A percentile compares a stretch with the other conserved stretches of the same genome.
Conservation (phyloP, 2,888 invertebrate species). For the Pseudococcus jackbeardsleyi region DNA sequence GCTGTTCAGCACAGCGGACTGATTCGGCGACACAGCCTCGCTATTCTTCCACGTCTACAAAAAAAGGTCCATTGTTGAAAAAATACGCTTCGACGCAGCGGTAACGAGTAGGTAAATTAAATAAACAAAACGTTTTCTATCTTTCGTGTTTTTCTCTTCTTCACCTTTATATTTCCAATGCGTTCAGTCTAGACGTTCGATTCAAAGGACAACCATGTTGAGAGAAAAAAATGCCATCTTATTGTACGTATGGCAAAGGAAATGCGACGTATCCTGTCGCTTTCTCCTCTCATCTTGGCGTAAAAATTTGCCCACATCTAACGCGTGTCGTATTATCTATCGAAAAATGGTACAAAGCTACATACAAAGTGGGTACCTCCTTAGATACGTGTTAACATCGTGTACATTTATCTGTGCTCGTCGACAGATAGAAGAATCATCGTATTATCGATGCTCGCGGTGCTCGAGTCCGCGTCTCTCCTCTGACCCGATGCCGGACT, state of each 20-base stretch:
- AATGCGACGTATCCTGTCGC: not conserved
- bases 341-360: too few relatives aligned
- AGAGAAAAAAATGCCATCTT: too few relatives aligned
- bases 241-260: too few relatives aligned
- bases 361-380: too few relatives aligned
- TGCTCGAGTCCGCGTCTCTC: not conserved
- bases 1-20: not conserved
- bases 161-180: too few relatives aligned
- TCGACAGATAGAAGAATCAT: not conserved
- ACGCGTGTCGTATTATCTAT: too few relatives aligned
- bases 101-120: constrained; percentile 37
- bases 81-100: constrained; percentile 5
- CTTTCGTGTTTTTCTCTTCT: too few relatives aligned
- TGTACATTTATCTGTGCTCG: not conserved
- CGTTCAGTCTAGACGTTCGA: too few relatives aligned
- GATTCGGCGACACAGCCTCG: not conserved
- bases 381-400: too few relatives aligned
- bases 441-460: not conserved
- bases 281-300: not conserved
- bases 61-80: constrained; percentile 34
- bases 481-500: not conserved
- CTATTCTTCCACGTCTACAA: not conserved
- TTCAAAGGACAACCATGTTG: too few relatives aligned
- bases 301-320: not conserved
- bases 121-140: constrained; percentile 1